These are phyloP conservation scores for Litoditis marina DNA, from an alignment of 2,888 invertebrate genomes.

Conservation along the genomic window DNA sequence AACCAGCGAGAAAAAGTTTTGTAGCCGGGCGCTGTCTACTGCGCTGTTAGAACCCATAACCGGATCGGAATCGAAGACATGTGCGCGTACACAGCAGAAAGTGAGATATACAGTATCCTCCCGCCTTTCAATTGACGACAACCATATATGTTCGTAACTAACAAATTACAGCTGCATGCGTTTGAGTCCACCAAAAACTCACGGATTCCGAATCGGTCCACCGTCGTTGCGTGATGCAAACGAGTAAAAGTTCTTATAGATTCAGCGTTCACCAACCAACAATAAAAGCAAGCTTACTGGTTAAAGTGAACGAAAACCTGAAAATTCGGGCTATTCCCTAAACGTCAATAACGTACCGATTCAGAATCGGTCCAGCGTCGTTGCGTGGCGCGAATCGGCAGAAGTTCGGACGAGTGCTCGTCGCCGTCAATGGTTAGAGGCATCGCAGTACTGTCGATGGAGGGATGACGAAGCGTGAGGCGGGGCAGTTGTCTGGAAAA, in stretches of 20 bases:
- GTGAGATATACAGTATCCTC: too few species aligned
- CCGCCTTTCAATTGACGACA: too few species aligned
- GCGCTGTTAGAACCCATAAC: too few species aligned
- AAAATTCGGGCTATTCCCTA: background rate
- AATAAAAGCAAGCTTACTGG: too few species aligned
- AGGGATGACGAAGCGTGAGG: conserved; percentile 41
- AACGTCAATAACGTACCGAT: conserved; percentile 1
- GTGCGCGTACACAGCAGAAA: too few species aligned
- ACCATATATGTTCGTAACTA: too few species aligned
- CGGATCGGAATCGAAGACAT: too few species aligned
- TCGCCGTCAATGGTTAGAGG: conserved; percentile 31
- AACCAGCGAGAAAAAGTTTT: too few species aligned
- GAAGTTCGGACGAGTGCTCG: conserved; percentile 18
- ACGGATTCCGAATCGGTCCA: conserved; percentile 41
- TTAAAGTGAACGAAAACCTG: too few species aligned
- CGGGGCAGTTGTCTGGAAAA: conserved; percentile 38
- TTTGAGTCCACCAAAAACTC: background rate
- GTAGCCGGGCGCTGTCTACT: too few species aligned
- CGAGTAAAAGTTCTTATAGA: conserved; percentile 30
- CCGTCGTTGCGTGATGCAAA: conserved; percentile 24
- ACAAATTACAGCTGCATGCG: too few species aligned
- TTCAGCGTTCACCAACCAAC: too few species aligned
- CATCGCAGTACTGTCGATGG: conserved; percentile 38
- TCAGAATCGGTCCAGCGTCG: conserved; percentile 38
- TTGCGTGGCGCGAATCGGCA: conserved; percentile 26